Evolutionary conservation across 2,888 invertebrate species (phyloP).

Genomic region (Spisula subtruncata): DNA sequence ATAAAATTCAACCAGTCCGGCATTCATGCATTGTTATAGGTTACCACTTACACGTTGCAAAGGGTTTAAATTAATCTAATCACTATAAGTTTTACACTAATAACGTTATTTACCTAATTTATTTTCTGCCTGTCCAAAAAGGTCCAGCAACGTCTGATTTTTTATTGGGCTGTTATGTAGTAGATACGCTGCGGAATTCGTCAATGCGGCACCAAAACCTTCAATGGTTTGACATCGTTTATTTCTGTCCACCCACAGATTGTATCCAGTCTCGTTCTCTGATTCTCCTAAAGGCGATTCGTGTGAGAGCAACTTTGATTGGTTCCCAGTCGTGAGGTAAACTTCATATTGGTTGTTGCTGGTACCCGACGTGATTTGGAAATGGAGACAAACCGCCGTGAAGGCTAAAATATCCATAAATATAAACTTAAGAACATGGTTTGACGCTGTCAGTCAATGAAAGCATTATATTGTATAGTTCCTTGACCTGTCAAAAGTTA

Average conservation of each 20-base stretch:
- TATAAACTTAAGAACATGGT: too few species aligned
- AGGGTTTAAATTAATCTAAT: too few species aligned
- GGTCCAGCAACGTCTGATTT: constrained; percentile 67
- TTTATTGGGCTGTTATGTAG: constrained; percentile 71
- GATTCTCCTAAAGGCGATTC: constrained; percentile 36
- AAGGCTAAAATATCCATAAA: neutral
- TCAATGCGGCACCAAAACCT: constrained; percentile 73
- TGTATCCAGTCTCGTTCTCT: constrained; percentile 41
- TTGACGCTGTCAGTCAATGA: too few species aligned
- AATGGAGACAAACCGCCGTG: neutral
- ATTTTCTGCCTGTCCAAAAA: constrained; percentile 69
- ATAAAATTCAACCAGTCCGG: too few species aligned
- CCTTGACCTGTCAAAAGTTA: too few species aligned
- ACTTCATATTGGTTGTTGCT: constrained; percentile 49
- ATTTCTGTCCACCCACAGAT: constrained; percentile 65
- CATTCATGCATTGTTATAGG: too few species aligned
- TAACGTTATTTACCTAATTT: constrained; percentile 36
- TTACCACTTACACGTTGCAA: too few species aligned
- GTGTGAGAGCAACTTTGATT: constrained; percentile 52
- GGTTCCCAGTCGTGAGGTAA: constrained; percentile 69
- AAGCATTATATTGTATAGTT: too few species aligned
- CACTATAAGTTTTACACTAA: neutral
- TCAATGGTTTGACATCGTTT: constrained; percentile 67
- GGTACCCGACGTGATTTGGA: neutral
- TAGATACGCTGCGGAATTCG: constrained; percentile 73